Base-by-base conservation (phyloP, 2,888 invertebrate genomes). In the Mimachlamys varia region DNA sequence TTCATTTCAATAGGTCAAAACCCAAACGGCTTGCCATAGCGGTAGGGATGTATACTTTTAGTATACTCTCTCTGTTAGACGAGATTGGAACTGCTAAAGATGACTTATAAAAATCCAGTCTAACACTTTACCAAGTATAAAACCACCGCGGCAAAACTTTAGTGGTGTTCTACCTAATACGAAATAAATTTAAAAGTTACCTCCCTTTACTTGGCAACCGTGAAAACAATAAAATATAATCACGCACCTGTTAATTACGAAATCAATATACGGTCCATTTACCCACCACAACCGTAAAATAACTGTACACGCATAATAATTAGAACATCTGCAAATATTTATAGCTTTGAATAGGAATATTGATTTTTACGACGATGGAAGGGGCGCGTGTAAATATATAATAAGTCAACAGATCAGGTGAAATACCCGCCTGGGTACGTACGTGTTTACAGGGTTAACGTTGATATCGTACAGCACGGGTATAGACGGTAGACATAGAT, bases 141-240 rank as follows among this genome's bases (percentile, higher is more conserved):
- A 53, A 17, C 53, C 12, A 53, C n/a, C 0, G 2, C 33, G 27
- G 10, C 27, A 76, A 76, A 33, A 76, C 19, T 5, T 76, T 58
- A 58, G 22, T 76, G 7, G 62, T 62, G 33, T 76, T 13, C 76
- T 76, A 76, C 76, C 76, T 76, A 33, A 76, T 0, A 76, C 13
- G 2, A 27, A 5, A 7, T 0, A 0, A 19, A 5, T 22, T 76
- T 33, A 0, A 27, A 33, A 76, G 76, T 76, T 76, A 76, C 15
- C 76, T 76, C 76, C 76, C 76, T 76, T 76, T 76, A 76, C 76
- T 33, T 76, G 76, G 76, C 76, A 76, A 76, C 76, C 33, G 33
- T 76, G 22, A 76, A 76, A 33, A 76, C 76, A 76, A 76, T 76
- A 10, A 76, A 33, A 19, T 76, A n/a, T 33, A 76, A 33, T 27